Base-by-base conservation (phyloP, 2,888 invertebrate genomes). In the Laothoe populi region DNA sequence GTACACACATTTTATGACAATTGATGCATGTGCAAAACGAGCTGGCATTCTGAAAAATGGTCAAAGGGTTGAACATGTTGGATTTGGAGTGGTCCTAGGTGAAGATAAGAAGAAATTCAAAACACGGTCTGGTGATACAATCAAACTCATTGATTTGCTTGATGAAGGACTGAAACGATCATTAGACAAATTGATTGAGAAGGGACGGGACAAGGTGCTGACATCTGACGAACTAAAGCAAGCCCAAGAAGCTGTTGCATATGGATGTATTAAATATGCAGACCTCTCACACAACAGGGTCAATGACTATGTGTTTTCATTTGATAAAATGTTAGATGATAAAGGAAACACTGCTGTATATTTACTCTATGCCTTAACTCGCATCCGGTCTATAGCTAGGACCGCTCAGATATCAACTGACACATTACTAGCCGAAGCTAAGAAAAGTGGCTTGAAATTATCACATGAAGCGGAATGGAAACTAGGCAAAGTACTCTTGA, bases 61-160 rank as follows among this genome's bases (percentile, higher is more conserved):
- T 72, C 94, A 95, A 5, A 95, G 96, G 63, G 91, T 98, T 0
- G 98, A 99, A 84, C 98, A 98, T 90, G 97, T 99, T 13, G 96
- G 96, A 1, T 99, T 99, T 86, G 99, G 99, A 13, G 97, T 99
- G 7, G 99, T 99, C 0, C 92, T 99, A 2, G 99, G 99, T 13
- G 99, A 99, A 87, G 99, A 99, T 90, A 98, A 97, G 79, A 99
- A 99, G 85, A 99, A 99, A 88, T 99, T 99, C 82, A 99, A 99
- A 88, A 99, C 99, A 0, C 95, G 99, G 53, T 99, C 99, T 1
- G 99, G 99, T 0, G 99, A 99, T 67, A 98, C 99, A 0, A 96
- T 99, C 0, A 95, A 97, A 72, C 93, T 99, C 5, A 94, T 94
- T 5, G 97, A 98, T 69, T 93, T 99, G 48, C 91, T 99, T 7